phyloP scores from a whole-genome alignment of 2,888 invertebrate genomes.

The Morpho achilles region DNA sequence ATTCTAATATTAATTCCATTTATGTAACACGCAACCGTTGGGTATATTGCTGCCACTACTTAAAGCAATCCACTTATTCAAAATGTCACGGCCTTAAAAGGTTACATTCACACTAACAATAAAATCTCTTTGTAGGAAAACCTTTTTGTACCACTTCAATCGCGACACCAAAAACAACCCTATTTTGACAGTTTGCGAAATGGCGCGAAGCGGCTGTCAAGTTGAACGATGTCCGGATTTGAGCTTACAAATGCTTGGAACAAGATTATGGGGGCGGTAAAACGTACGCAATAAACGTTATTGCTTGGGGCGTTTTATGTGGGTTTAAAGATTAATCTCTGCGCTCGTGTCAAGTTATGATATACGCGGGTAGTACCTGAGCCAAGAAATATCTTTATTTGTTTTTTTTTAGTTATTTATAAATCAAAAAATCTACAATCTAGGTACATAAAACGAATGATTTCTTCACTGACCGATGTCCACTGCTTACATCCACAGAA shows the following conservation, averaged over 20 bases:
- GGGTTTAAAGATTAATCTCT: slow-evolving; percentile 63
- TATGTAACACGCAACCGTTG: too few relatives aligned
- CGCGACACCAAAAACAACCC: slow-evolving; percentile 45
- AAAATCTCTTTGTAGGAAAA: slow-evolving; percentile 21
- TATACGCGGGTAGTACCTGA: slow-evolving; percentile 19
- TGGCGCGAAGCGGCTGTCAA: slow-evolving; percentile 58
- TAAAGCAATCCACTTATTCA: too few relatives aligned
- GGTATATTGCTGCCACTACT: too few relatives aligned
- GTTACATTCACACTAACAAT: slow-evolving; percentile 1
- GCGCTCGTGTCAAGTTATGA: slow-evolving; percentile 35
- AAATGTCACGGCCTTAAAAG: background rate
- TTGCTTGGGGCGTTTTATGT: slow-evolving; percentile 52
- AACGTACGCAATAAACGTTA: slow-evolving; percentile 55
- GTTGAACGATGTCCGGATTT: slow-evolving; percentile 58
- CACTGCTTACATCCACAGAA: too few relatives aligned
- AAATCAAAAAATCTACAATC: too few relatives aligned
- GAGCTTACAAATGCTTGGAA: slow-evolving; percentile 53
- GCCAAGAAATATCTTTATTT: slow-evolving; percentile 5
- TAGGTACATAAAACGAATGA: too few relatives aligned
- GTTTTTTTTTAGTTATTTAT: background rate
- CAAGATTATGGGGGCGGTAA: slow-evolving; percentile 57
- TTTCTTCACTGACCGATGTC: too few relatives aligned
- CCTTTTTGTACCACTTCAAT: slow-evolving; percentile 29
- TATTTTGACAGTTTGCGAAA: slow-evolving; percentile 57
- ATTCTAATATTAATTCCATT: too few relatives aligned